These are phyloP conservation scores for Acleris laterana DNA, from an alignment of 2,888 invertebrate genomes.

Conservation along the genomic window DNA sequence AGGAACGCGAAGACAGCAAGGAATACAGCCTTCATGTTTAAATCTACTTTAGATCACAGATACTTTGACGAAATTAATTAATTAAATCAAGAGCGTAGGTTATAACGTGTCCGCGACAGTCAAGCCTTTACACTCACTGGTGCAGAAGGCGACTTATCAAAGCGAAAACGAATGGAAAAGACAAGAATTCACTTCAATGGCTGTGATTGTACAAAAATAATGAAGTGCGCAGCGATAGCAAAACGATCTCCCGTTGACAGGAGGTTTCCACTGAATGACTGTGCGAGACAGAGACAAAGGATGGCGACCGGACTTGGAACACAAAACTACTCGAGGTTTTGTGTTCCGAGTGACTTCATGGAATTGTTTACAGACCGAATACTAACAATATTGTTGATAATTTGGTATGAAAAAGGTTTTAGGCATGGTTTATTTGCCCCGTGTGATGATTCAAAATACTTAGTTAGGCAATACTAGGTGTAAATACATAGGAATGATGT, in stretches of 20 bases:
- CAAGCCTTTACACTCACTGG: conserved; percentile 96
- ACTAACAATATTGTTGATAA: conserved; percentile 1
- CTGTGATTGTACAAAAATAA: conserved; percentile 69
- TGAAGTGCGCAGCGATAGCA: conserved; percentile 78
- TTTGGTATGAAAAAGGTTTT: neutral
- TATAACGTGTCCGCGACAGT: conserved; percentile 62
- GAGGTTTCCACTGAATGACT: conserved; percentile 55
- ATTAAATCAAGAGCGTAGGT: conserved; percentile 39
- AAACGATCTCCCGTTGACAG: conserved; percentile 72
- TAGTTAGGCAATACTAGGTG: conserved; percentile 26
- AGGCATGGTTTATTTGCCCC: neutral
- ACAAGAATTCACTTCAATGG: conserved; percentile 58
- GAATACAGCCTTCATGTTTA: conserved; percentile 84
- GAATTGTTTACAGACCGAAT: conserved; percentile 51
- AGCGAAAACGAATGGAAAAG: conserved; percentile 63
- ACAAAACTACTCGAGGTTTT: conserved; percentile 68
- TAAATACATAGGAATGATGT: conserved; percentile 42
- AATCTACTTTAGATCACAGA: conserved; percentile 76
- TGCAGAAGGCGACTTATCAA: conserved; percentile 90
- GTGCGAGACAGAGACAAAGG: conserved; percentile 63
- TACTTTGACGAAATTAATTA: conserved; percentile 69
- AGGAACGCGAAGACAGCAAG: conserved; percentile 76
- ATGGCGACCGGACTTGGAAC: conserved; percentile 51
- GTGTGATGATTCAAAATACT: neutral
- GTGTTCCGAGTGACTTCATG: conserved; percentile 69